Evolutionary conservation across 2,113 vertebrate genomes (phyloP).

Genomic region (Spea bombifrons): DNA sequence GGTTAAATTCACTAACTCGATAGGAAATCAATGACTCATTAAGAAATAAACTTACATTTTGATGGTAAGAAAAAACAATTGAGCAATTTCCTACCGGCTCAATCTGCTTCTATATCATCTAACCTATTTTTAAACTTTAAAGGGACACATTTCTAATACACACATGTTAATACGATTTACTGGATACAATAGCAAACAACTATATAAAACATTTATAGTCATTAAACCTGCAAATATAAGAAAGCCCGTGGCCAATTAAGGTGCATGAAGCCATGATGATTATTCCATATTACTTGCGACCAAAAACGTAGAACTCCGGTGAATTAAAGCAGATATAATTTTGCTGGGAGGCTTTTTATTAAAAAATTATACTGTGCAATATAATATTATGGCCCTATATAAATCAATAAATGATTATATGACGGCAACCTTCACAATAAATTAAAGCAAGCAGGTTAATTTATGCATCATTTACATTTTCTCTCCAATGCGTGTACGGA

Average conservation of each 20-base stretch:
- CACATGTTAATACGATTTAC: not conserved
- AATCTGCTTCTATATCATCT: not conserved
- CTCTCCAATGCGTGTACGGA: not conserved
- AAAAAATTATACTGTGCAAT: no score
- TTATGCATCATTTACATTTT: not conserved
- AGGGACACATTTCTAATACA: not conserved
- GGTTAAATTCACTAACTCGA: not conserved
- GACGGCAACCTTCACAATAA: no score
- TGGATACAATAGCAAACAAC: not conserved
- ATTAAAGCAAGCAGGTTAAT: not conserved
- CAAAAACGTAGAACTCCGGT: not conserved
- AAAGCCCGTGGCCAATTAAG: conserved; percentile 67
- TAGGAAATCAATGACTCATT: not conserved
- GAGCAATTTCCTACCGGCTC: not conserved
- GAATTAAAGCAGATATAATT: no score
- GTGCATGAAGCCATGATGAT: conserved; percentile 67
- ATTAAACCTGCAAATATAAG: conserved; percentile 73
- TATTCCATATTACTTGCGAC: not conserved
- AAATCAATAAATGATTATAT: no score
- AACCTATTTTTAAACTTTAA: not conserved
- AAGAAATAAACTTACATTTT: not conserved
- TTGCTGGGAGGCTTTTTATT: no score
- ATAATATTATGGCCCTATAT: no score
- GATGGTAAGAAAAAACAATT: not conserved
- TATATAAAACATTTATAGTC: conserved; percentile 38